These are phyloP conservation scores for Danaus melanippus DNA, from an alignment of 1,140 invertebrate species.

Conservation along the genomic window DNA sequence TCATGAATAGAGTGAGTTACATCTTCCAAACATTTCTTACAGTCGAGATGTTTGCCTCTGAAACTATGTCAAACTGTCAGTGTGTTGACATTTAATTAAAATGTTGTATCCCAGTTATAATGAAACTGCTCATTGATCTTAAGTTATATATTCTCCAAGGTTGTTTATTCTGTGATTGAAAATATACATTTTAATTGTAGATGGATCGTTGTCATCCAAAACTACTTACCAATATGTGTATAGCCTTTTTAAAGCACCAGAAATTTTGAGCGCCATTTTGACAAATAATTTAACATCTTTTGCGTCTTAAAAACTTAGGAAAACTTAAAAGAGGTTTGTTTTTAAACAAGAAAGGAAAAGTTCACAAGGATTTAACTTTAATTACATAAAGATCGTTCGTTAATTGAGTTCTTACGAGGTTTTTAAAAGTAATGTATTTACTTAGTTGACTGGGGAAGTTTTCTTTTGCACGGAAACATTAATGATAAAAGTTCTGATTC, in stretches of 20 bases:
- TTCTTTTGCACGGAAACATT: background rate
- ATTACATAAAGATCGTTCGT: slow-evolving; percentile 4
- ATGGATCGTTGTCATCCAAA: background rate
- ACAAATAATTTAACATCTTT: slow-evolving; percentile 17
- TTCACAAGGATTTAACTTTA: slow-evolving; percentile 4
- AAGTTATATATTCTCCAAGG: too few relatives aligned
- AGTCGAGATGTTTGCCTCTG: slow-evolving; percentile 18
- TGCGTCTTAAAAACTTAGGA: background rate
- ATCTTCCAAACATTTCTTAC: slow-evolving; percentile 18
- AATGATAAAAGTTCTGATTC: too few relatives aligned
- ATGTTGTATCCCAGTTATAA: slow-evolving; percentile 1
- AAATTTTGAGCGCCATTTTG: slow-evolving; percentile 46
- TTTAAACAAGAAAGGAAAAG: slow-evolving; percentile 8
- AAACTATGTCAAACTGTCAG: slow-evolving; percentile 12
- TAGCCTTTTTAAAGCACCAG: slow-evolving; percentile 38
- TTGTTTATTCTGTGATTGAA: too few relatives aligned
- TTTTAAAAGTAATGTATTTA: background rate
- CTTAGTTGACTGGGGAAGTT: slow-evolving; percentile 1
- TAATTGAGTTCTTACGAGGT: slow-evolving; percentile 3
- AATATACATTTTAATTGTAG: background rate
- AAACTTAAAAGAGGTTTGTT: slow-evolving; percentile 1
- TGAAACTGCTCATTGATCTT: background rate
- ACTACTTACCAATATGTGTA: slow-evolving; percentile 23
- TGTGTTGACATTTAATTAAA: too few relatives aligned
- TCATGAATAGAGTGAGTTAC: slow-evolving; percentile 4